Conservation (phyloP, 2,797 vertebrate species). For the Oreochromis grahami region DNA sequence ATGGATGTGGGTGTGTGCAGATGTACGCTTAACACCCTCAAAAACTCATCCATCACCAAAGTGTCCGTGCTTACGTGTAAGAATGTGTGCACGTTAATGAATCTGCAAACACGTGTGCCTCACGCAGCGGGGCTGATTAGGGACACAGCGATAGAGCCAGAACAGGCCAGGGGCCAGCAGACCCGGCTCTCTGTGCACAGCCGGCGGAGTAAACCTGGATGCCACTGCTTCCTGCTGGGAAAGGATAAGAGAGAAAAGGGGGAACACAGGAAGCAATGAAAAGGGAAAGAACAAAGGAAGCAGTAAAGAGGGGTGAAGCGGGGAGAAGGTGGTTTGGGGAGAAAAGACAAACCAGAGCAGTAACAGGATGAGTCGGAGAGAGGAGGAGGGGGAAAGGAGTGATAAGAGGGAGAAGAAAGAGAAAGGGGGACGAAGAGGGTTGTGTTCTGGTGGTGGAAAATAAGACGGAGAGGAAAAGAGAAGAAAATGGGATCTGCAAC, state of each 20-base stretch:
- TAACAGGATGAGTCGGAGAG: constrained; percentile 45
- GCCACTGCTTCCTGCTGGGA: constrained; percentile 53
- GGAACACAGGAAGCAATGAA: constrained; percentile 53
- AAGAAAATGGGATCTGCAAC: constrained; percentile 17
- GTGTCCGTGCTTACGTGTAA: neutral
- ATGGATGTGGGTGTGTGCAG: constrained; percentile 13
- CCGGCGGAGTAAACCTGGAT: constrained; percentile 50
- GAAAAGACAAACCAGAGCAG: constrained; percentile 47
- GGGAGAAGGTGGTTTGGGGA: constrained; percentile 39
- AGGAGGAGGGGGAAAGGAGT: neutral
- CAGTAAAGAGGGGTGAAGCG: constrained; percentile 36
- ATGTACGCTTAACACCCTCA: constrained; percentile 22
- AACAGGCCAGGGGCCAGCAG: constrained; percentile 58
- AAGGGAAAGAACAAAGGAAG: constrained; percentile 52
- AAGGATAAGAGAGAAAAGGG: constrained; percentile 50
- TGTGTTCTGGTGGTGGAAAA: neutral
- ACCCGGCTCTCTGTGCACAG: constrained; percentile 24
- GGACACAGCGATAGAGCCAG: constrained; percentile 33
- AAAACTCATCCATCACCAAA: constrained; percentile 24
- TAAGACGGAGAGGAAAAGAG: constrained; percentile 17
- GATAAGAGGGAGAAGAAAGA: constrained; percentile 32
- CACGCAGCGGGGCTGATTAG: constrained; percentile 46
- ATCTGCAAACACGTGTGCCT: constrained; percentile 37
- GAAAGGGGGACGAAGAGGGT: constrained; percentile 27
- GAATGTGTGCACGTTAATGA: constrained; percentile 19